Evolutionary conservation across 2,113 vertebrate genomes (phyloP).

Genomic region (Clarias magur): DNA sequence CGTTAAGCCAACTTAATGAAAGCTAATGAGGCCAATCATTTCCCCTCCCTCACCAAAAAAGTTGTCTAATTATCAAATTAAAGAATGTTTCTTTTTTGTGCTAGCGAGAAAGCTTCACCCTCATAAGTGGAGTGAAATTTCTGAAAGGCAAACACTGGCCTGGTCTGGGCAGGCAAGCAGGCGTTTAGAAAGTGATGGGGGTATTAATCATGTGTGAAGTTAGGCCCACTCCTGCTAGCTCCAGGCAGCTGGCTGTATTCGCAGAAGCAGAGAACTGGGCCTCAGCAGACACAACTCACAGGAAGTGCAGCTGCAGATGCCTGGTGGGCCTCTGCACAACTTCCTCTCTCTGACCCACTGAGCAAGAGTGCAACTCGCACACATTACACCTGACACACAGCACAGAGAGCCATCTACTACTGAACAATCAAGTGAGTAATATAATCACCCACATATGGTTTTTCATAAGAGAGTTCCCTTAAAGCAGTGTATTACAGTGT

Average conservation of each 20-base stretch:
- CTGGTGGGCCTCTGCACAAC: conserved; percentile 46
- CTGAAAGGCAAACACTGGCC: conserved; percentile 75
- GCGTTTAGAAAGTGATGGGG: conserved; percentile 78
- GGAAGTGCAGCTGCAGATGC: conserved; percentile 58
- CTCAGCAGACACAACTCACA: conserved; percentile 59
- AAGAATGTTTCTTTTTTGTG: conserved; percentile 73
- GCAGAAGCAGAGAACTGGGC: conserved; percentile 38
- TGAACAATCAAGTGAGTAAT: conserved; percentile 22
- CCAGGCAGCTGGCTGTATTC: conserved; percentile 38
- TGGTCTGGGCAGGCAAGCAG: conserved; percentile 66
- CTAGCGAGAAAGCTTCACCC: conserved; percentile 57
- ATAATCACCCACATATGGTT: background rate
- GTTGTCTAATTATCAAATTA: conserved; percentile 80
- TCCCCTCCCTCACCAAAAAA: conserved; percentile 71
- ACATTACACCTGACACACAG: conserved; percentile 65
- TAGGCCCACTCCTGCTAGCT: conserved; percentile 72
- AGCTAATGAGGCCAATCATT: conserved; percentile 79
- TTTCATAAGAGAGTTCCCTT: background rate
- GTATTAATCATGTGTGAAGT: conserved; percentile 79
- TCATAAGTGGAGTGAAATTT: conserved; percentile 60
- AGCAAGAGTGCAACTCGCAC: conserved; percentile 50
- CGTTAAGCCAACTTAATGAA: conserved; percentile 68
- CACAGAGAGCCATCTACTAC: conserved; percentile 25
- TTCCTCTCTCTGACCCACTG: conserved; percentile 50
- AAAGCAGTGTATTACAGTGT: background rate